Evolutionary conservation across 2,797 vertebrate species (phyloP), one percentile per base, ranked within the genome.

Genomic region (Pristis pectinata): DNA sequence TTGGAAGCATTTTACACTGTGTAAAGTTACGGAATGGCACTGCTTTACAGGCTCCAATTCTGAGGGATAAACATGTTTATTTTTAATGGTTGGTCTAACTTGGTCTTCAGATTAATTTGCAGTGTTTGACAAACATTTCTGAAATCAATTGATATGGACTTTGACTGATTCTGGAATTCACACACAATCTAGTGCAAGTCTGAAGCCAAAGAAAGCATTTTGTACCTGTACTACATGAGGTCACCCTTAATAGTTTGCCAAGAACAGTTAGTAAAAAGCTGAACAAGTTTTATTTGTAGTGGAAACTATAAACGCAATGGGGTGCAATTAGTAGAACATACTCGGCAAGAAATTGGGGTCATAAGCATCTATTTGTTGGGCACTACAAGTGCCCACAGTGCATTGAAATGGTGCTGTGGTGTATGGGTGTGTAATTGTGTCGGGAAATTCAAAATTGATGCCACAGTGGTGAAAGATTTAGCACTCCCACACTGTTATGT

Each of bases 251-350:
- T 61, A 89, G 59, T 89, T 61, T 89, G 85, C 85, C 85, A 89
- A 89, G 59, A 61, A 61, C 56, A 89, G 85, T 89, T 61, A 89
- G 56, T 89, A 89, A 89, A 89, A 89, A 17, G 56, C 56, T 89
- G 85, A 61, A 89, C 56, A n/a, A n/a, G 34, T 89, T 89, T 89
- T 89, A 89, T 89, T 89, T 89, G 85, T 56, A 61, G 34, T 61
- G 56, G 34, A 89, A 89, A n/a, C 53, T 89, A 89, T 89, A 89
- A 89, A 89, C 56, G 85, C 85, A 37, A n/a, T 34, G n/a, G 17
- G 85, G 85, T 89, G 85, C 85, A 61, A 87, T 89, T 89, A 61
- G 1, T 89, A 89, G 85, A 89, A n/a, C 85, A 89, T 89, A 61
- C 53, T 64, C 3, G 67, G 64, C 19, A 67, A 64, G 17, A 17